These are phyloP conservation scores for Scaeva pyrastri DNA, from an alignment of 2,888 invertebrate genomes.

Conservation along the genomic window DNA sequence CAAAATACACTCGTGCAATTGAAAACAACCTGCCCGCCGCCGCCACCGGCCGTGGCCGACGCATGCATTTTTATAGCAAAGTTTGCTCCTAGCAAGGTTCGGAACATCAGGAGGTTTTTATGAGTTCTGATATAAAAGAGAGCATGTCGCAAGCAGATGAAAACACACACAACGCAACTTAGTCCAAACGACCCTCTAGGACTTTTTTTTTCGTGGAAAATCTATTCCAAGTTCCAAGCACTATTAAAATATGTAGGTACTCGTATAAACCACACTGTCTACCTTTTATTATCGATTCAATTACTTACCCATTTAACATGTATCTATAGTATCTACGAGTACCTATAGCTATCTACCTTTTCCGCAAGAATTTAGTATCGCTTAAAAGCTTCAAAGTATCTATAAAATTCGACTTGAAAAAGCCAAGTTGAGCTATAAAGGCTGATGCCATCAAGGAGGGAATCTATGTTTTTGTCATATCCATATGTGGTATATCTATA, in stretches of 20 bases:
- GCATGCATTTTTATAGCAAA: too few species aligned
- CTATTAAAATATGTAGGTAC: background rate
- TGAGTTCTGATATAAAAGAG: background rate
- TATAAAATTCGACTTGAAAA: background rate
- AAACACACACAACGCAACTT: background rate
- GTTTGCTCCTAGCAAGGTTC: too few species aligned
- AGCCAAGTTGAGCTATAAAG: background rate
- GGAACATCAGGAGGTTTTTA: too few species aligned
- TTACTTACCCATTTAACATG: conserved; percentile 1
- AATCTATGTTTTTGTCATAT: background rate
- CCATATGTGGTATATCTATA: too few species aligned
- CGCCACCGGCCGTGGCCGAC: too few species aligned
- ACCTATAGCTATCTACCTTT: background rate
- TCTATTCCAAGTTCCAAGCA: background rate
- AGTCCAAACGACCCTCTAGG: background rate
- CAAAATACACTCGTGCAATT: too few species aligned
- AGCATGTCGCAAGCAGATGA: conserved; percentile 15
- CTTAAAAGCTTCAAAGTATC: conserved; percentile 4
- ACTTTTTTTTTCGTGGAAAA: background rate
- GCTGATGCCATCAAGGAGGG: too few species aligned
- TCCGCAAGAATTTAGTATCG: conserved; percentile 3
- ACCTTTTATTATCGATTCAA: conserved; percentile 16
- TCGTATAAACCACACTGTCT: background rate
- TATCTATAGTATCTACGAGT: too few species aligned
- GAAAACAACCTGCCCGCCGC: too few species aligned